phyloP scores from a whole-genome alignment of 2,113 vertebrate species.

The Gambusia holbrooki region DNA sequence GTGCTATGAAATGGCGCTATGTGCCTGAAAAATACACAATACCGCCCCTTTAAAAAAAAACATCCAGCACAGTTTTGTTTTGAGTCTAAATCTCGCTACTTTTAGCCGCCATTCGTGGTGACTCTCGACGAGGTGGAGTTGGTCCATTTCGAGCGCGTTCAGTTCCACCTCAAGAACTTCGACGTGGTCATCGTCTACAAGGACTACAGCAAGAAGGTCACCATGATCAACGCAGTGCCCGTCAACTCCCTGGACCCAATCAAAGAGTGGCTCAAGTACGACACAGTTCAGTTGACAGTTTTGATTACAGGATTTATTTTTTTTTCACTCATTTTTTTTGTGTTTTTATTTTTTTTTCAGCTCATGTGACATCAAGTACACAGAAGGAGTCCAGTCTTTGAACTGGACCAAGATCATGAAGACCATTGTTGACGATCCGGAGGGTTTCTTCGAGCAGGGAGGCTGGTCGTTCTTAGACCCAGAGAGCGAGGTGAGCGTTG shows the following conservation, averaged over 20 bases:
- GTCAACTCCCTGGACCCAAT: slow-evolving; percentile 95
- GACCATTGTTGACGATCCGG: slow-evolving; percentile 94
- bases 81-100: neutral
- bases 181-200: slow-evolving; percentile 97
- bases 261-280: slow-evolving; percentile 96
- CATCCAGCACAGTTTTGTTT: neutral
- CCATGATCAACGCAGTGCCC: slow-evolving; percentile 97
- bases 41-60: too few species aligned
- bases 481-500: slow-evolving; percentile 86
- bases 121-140: slow-evolving; percentile 94
- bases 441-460: slow-evolving; percentile 95
- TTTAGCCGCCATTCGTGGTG: slow-evolving; percentile 95
- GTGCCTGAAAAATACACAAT: too few species aligned
- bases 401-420: slow-evolving; percentile 99
- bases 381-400: slow-evolving; percentile 94
- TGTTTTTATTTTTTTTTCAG: slow-evolving; percentile 59
- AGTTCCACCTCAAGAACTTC: slow-evolving; percentile 97
- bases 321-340: too few species aligned
- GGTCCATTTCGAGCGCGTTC: slow-evolving; percentile 94
- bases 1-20: too few species aligned
- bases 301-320: neutral
- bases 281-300: fast-evolving
- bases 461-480: slow-evolving; percentile 96
- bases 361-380: slow-evolving; percentile 96
- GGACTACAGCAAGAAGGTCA: slow-evolving; percentile 95